Evolutionary conservation across 2,113 vertebrate genomes (phyloP).

Genomic region (Gasterosteus nipponicus): DNA sequence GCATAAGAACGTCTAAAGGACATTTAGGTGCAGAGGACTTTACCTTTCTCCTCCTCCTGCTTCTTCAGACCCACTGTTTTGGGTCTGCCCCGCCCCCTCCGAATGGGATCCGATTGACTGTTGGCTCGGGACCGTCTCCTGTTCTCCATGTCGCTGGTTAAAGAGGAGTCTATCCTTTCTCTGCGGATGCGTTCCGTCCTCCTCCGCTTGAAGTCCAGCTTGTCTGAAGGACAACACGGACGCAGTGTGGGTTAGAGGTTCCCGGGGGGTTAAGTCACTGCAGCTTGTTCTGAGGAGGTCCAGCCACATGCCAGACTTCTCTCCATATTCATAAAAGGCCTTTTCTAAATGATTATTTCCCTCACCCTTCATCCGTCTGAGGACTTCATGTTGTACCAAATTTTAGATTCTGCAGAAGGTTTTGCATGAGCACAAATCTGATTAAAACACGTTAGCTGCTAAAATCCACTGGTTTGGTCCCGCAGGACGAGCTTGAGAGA

Average conservation of each 20-base stretch:
- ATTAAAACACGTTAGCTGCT: no score
- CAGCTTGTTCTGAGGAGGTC: neutral
- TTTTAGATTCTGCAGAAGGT: no score
- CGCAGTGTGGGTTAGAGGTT: neutral
- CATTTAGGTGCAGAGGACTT: neutral
- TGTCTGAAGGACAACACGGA: slow-evolving; percentile 80
- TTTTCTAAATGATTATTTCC: no score
- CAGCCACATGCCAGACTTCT: neutral
- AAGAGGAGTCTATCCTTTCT: slow-evolving; percentile 89
- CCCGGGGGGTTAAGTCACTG: neutral
- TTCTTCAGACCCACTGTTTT: slow-evolving; percentile 94
- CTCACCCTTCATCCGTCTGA: no score
- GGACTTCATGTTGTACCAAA: no score
- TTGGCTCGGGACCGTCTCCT: slow-evolving; percentile 90
- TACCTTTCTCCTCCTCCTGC: slow-evolving; percentile 97
- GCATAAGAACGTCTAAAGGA: no score
- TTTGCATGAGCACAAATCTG: no score
- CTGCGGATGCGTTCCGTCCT: slow-evolving; percentile 93
- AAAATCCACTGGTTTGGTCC: no score
- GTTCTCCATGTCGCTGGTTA: slow-evolving; percentile 92
- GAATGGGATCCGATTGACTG: slow-evolving; percentile 94
- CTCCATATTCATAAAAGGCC: neutral
- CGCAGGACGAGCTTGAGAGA: neutral
- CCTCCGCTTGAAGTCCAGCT: slow-evolving; percentile 92
- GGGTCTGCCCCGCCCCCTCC: slow-evolving; percentile 92